phyloP scores from a whole-genome alignment of 2,888 invertebrate species.

The Chalcosyrphus nemorum region DNA sequence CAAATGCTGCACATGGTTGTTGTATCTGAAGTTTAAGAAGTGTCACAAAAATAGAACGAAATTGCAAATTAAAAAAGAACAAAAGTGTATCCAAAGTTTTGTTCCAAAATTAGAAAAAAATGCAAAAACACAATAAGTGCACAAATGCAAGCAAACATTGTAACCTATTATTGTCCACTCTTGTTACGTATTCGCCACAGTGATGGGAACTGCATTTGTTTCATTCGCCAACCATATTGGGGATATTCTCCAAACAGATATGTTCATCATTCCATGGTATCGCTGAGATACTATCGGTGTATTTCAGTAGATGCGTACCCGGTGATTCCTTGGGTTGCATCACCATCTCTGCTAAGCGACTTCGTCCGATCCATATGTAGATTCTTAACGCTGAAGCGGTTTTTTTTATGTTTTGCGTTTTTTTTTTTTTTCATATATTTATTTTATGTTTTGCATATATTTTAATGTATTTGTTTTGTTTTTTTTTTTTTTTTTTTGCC shows the following conservation, averaged over 20 bases:
- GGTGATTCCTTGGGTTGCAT: slow-evolving; percentile 40
- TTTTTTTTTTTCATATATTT: neutral
- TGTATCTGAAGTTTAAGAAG: slow-evolving; percentile 10
- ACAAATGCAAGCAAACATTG: neutral
- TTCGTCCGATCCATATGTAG: slow-evolving; percentile 60
- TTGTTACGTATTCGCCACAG: slow-evolving; percentile 60
- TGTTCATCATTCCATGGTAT: slow-evolving; percentile 55
- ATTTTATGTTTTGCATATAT: too few relatives aligned
- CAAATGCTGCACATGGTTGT: neutral
- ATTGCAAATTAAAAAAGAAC: neutral
- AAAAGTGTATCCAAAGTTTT: slow-evolving; percentile 17
- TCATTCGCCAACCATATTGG: neutral
- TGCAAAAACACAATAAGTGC: neutral
- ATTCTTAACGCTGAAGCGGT: slow-evolving; percentile 62
- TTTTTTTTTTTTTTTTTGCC: slow-evolving; percentile 4
- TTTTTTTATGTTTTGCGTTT: neutral
- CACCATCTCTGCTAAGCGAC: slow-evolving; percentile 49
- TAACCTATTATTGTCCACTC: slow-evolving; percentile 2
- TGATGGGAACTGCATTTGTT: neutral
- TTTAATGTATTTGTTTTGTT: neutral
- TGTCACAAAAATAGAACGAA: slow-evolving; percentile 3
- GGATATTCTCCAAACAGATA: neutral
- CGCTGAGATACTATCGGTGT: slow-evolving; percentile 53
- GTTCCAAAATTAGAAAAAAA: neutral
- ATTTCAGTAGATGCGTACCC: slow-evolving; percentile 41